A percentile compares a stretch with the other conserved stretches of the same genome.
Conservation (phyloP, 2,888 invertebrate species). For the Chymomyza amoena region DNA sequence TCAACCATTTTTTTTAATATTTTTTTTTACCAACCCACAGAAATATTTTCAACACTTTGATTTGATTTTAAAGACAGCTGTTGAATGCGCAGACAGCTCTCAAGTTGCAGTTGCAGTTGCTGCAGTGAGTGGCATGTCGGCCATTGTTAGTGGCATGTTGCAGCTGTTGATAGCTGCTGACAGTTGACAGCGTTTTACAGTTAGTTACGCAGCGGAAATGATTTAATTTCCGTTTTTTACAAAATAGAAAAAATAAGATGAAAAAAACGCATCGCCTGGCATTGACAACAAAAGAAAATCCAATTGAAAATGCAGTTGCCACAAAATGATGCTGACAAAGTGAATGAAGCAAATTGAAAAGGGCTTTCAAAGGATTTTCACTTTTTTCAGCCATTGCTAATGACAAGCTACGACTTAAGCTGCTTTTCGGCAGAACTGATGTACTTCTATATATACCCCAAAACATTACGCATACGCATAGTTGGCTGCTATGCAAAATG, state of each 20-base stretch:
- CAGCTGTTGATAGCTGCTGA: slow-evolving; percentile 8
- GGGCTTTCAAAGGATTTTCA: background rate
- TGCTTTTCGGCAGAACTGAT: background rate
- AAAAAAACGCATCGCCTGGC: background rate
- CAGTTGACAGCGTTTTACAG: slow-evolving; percentile 36
- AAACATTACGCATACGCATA: slow-evolving; percentile 39
- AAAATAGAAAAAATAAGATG: background rate
- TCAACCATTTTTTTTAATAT: background rate
- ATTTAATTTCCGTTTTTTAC: slow-evolving; percentile 59
- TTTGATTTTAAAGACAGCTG: slow-evolving; percentile 37
- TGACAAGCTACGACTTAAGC: background rate
- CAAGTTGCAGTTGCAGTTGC: background rate
- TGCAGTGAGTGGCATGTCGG: background rate
- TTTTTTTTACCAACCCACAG: background rate
- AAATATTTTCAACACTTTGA: background rate
- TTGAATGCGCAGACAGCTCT: slow-evolving; percentile 34
- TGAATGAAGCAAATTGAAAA: background rate
- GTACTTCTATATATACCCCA: slow-evolving; percentile 3
- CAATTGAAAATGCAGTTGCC: background rate
- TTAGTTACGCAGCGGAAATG: slow-evolving; percentile 47
- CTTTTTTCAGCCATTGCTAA: background rate
- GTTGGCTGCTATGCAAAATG: slow-evolving; percentile 1
- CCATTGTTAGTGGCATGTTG: background rate
- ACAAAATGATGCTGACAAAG: background rate
- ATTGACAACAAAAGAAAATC: background rate